Base-by-base conservation (phyloP, 2,888 invertebrate species). In the Ariolimax columbianus region DNA sequence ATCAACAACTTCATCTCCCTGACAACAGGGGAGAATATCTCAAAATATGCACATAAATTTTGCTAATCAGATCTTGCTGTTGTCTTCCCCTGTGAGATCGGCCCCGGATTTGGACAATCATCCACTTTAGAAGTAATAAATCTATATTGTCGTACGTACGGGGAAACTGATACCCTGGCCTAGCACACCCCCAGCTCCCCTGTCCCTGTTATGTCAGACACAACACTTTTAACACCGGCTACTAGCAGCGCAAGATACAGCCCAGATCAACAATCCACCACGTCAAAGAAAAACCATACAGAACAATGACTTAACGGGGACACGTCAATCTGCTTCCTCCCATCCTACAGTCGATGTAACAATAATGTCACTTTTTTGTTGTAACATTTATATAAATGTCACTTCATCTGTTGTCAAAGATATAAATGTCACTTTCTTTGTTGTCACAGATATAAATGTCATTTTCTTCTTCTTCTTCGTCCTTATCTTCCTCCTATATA, bases 1-100 rank as follows among this genome's bases (percentile, higher is more conserved):
- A 55, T 66, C 77, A 30, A 11, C 66, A 30, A 47, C 11, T 73
- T 33, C n/a, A 77, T 68, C 77, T 77, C 43, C 11, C 55, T n/a
- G 14, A 55, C 51, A 33, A 40, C 43, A 43, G 73, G 43, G 38
- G 26, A 47, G 47, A 47, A n/a, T 3, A 75, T 17, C 73, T 30
- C 14, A 9, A 75, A 43, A 75, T 43, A 47, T 47, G 30, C 73
- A 30, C 73, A 47, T 75, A 75, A 47, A 75, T 75, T 75, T n/a
- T 75, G 47, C 30, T 47, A 47, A 75, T 75, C 73, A 75, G 73
- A 75, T 75, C 14, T 30, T 11, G n/a, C 14, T 30, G 47, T 75
- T 47, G 17, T 43, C 47, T 30, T 9, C 26, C 7, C 17, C 26
- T n/a, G 47, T n/a, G 17, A n/a, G 3, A 23, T 47, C 3, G 14